Base-by-base conservation (phyloP, 2,113 vertebrate genomes). In the Thalassarche chlororhynchos region DNA sequence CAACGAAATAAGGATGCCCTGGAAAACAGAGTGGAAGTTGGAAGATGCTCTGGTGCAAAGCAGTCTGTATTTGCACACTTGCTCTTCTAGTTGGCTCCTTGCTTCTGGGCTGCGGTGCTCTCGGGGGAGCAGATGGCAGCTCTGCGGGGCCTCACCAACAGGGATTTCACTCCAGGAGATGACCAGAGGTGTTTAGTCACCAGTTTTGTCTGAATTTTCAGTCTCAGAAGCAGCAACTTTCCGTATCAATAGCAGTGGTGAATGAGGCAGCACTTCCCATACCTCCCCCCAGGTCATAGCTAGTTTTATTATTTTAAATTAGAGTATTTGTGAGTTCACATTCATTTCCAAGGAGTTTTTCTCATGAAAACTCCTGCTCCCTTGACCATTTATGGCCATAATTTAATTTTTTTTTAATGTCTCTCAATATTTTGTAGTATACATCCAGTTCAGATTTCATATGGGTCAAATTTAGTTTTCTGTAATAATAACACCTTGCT, bases 51-150 rank as follows among this genome's bases (percentile, higher is more conserved):
- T 34, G 32, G 8, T 78, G 25, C 65, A 17, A 17, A 58, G 8
- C 49, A 44, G 8, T 25, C 36, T 0, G 1, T 32, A 13, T 4
- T 5, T 12, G 42, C 38, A 8, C 4, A 2, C 15, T 40, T 36
- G 32, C 12, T 82, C 36, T 52, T 65, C 14, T 8, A 8, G 51
- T 12, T n/a, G 42, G 32, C 29, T 58, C 16, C 65, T 71, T 40
- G 70, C 36, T 70, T 17, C 32, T 8, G 29, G 47, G 31, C 40
- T 83, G 36, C 5, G 1, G 26, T 2, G 2, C 52, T 34, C 23
- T 4, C 6, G 2, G 4, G 15, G 28, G 18, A 34, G 34, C 0
- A 1, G 29, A 21, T 46, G 34, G 34, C 13, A 46, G 49, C 17
- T 58, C 36, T 52, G 38, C 4, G 6, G 46, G 31, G 46, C 14